Percentiles rank a stretch among this genome's conserved stretches.
phyloP scores from a whole-genome alignment of 2,888 invertebrate genomes.

The Hanleya hanleyi region DNA sequence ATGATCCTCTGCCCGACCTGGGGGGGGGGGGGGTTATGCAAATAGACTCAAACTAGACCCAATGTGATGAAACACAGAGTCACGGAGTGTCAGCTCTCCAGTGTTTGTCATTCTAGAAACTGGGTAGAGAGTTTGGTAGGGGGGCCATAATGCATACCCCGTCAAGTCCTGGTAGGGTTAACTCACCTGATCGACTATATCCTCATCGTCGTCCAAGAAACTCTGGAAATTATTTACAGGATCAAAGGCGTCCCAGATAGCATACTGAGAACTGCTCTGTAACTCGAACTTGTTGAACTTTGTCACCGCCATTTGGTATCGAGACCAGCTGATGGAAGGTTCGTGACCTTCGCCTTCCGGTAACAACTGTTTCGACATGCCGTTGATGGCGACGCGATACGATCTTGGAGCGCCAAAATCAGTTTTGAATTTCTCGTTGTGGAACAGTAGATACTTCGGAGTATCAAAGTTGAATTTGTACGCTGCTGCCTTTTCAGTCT shows the following conservation, averaged over 20 bases:
- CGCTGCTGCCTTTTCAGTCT: slow-evolving; percentile 49
- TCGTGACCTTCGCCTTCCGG: slow-evolving; percentile 13
- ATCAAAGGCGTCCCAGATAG: slow-evolving; percentile 46
- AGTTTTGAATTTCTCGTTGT: slow-evolving; percentile 35
- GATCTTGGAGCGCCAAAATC: slow-evolving; percentile 22
- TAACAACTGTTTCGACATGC: slow-evolving; percentile 26
- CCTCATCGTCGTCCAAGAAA: slow-evolving; percentile 54
- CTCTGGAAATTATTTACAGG: slow-evolving; percentile 54
- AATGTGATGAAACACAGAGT: too few relatives aligned
- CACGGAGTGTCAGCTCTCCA: too few relatives aligned
- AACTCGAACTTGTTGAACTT: slow-evolving; percentile 53
- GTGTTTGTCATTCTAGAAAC: too few relatives aligned
- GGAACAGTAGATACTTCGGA: slow-evolving; percentile 55
- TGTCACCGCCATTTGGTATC: slow-evolving; percentile 48
- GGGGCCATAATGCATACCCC: too few relatives aligned
- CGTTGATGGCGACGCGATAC: slow-evolving; percentile 23
- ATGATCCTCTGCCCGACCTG: too few relatives aligned
- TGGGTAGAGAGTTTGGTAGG: too few relatives aligned
- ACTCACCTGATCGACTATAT: slow-evolving; percentile 56
- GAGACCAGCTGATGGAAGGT: slow-evolving; percentile 25
- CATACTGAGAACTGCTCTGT: slow-evolving; percentile 54
- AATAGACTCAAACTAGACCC: too few relatives aligned
- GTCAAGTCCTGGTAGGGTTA: too few relatives aligned
- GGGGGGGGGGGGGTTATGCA: too few relatives aligned
- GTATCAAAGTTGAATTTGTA: slow-evolving; percentile 53